Evolutionary conservation across 2,113 vertebrate genomes (phyloP).

Genomic region (Scytalopus superciliaris): DNA sequence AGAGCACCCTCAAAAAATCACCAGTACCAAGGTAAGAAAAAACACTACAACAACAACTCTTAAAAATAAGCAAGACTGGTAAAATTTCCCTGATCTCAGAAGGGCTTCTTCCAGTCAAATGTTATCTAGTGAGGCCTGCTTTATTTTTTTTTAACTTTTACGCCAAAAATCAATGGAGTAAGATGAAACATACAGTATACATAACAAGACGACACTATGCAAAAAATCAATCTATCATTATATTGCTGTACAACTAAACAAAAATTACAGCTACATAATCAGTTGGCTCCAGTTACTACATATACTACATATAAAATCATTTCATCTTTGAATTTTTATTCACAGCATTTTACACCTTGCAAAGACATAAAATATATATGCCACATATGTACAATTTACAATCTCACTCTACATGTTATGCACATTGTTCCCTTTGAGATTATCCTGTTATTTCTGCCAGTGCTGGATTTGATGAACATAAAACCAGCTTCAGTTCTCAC

Average conservation of each 20-base stretch:
- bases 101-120: not conserved
- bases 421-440: not conserved
- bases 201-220: not conserved
- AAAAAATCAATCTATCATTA: not conserved
- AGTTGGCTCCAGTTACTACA: not conserved
- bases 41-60: too few species aligned
- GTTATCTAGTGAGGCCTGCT: not conserved
- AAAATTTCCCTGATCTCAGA: not conserved
- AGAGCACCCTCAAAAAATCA: not conserved
- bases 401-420: not conserved
- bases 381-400: not conserved
- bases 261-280: not conserved
- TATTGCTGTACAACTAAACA: not conserved
- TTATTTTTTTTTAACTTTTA: not conserved
- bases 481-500: constrained; percentile 64
- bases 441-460: not conserved
- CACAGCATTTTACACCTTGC: not conserved
- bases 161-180: not conserved
- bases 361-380: not conserved
- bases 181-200: not conserved
- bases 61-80: not conserved
- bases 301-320: not conserved
- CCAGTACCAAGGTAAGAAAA: not conserved
- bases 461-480: not conserved
- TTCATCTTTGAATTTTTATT: not conserved